Conservation (phyloP, 2,888 invertebrate genomes). For the Aethes cnicana region DNA sequence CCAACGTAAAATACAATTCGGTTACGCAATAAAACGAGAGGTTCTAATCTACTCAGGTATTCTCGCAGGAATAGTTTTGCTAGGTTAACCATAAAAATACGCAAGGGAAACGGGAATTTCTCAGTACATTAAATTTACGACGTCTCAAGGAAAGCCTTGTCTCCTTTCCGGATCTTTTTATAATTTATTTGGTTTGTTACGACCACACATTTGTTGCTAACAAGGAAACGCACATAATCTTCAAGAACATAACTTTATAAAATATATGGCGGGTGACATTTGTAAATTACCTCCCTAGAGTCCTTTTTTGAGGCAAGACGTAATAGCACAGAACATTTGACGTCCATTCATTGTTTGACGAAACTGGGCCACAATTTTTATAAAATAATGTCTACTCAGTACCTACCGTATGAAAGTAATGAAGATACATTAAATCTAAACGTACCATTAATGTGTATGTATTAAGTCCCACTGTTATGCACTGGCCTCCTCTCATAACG, state of each 20-base stretch:
- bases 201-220: slow-evolving; percentile 44
- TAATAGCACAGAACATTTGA: too few species aligned
- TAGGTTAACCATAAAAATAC: slow-evolving; percentile 68
- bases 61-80: slow-evolving; percentile 55
- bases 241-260: slow-evolving; percentile 7
- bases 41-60: slow-evolving; percentile 27
- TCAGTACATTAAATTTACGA: slow-evolving; percentile 81
- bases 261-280: slow-evolving; percentile 2
- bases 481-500: too few species aligned
- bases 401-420: too few species aligned
- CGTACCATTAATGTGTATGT: too few species aligned
- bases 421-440: too few species aligned
- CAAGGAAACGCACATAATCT: slow-evolving; percentile 26
- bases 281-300: background rate
- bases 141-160: slow-evolving; percentile 74
- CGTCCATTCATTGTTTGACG: too few species aligned
- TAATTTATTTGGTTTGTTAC: slow-evolving; percentile 79
- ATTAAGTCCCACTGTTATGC: too few species aligned
- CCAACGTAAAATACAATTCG: slow-evolving; percentile 1
- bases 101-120: slow-evolving; percentile 74
- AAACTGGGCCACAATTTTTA: too few species aligned
- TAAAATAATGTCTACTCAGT: too few species aligned
- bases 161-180: slow-evolving; percentile 71
- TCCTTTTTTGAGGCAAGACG: too few species aligned
- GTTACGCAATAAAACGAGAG: slow-evolving; percentile 8